A percentile compares a stretch with the other conserved stretches of the same genome.
These are phyloP conservation scores for Cygnus atratus DNA, from an alignment of 2,113 vertebrate species.

Conservation along the genomic window DNA sequence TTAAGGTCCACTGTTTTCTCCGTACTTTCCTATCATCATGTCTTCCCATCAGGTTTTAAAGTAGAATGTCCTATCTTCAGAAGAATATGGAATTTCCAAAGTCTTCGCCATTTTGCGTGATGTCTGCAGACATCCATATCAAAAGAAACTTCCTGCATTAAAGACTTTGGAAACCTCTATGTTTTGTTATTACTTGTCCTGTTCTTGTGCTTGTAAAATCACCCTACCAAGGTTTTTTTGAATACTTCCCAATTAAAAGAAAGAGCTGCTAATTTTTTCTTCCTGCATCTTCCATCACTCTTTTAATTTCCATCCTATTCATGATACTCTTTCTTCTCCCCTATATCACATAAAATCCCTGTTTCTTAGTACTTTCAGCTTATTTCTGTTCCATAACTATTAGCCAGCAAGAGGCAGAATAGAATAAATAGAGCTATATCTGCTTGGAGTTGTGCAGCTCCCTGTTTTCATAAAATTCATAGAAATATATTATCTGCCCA, in stretches of 20 bases:
- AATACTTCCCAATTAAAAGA: not conserved
- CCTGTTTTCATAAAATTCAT: not conserved
- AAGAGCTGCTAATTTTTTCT: not conserved
- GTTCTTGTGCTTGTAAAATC: not conserved
- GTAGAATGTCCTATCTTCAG: not conserved
- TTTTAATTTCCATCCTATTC: not conserved
- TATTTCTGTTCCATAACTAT: not conserved
- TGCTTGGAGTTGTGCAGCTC: not conserved
- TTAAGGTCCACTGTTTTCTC: not conserved
- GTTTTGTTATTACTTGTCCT: not conserved
- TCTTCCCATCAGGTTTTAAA: not conserved
- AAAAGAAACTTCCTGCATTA: not conserved
- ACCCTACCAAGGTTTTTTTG: not conserved
- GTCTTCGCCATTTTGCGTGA: rapidly evolving
- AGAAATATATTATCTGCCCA: not conserved
- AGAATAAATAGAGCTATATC: not conserved
- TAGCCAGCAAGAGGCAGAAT: not conserved
- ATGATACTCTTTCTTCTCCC: not conserved
- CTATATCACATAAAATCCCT: not conserved
- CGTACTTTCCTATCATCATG: not conserved
- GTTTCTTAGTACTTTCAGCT: not conserved
- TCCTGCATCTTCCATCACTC: not conserved
- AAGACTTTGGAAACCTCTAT: not conserved
- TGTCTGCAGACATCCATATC: not conserved
- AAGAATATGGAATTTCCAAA: not conserved